phyloP scores from a whole-genome alignment of 2,113 vertebrate species.

The Sterrhoptilus dennistouni region DNA sequence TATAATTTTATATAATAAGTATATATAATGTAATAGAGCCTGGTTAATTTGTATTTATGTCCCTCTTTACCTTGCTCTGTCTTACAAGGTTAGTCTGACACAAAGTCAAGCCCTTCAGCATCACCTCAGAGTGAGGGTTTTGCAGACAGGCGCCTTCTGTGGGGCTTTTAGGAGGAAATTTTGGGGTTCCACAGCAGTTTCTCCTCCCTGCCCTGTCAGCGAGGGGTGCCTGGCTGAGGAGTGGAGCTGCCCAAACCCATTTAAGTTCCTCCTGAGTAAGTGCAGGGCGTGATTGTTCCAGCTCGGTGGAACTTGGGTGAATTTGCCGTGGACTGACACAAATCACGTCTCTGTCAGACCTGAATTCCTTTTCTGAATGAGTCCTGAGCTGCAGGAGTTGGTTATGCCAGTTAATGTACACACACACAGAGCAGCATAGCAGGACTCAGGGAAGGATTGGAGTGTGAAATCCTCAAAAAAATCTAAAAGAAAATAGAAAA shows the following conservation, averaged over 20 bases:
- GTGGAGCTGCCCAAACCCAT: not conserved
- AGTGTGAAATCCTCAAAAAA: not conserved
- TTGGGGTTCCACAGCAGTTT: not conserved
- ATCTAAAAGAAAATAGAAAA: fast-evolving
- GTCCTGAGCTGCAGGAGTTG: not conserved
- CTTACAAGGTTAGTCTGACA: not conserved
- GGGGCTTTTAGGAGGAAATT: not conserved
- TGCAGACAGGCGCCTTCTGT: not conserved
- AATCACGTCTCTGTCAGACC: not conserved
- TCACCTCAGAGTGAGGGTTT: not conserved
- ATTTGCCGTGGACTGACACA: not conserved
- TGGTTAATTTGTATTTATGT: not conserved
- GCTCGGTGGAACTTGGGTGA: not conserved
- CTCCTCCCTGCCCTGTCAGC: not conserved
- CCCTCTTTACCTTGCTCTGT: not conserved
- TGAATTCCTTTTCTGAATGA: not conserved
- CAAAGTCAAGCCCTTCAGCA: not conserved
- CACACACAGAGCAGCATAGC: not conserved
- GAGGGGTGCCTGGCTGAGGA: not conserved
- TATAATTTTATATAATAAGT: too few relatives aligned
- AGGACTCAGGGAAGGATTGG: not conserved
- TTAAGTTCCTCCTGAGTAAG: not conserved
- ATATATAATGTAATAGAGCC: not conserved
- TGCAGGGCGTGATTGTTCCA: not conserved
- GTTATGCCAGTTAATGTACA: not conserved